A percentile compares a stretch with the other conserved stretches of the same genome.
Conservation (phyloP, 2,113 vertebrate species). For the Oncorhynchus keta region DNA sequence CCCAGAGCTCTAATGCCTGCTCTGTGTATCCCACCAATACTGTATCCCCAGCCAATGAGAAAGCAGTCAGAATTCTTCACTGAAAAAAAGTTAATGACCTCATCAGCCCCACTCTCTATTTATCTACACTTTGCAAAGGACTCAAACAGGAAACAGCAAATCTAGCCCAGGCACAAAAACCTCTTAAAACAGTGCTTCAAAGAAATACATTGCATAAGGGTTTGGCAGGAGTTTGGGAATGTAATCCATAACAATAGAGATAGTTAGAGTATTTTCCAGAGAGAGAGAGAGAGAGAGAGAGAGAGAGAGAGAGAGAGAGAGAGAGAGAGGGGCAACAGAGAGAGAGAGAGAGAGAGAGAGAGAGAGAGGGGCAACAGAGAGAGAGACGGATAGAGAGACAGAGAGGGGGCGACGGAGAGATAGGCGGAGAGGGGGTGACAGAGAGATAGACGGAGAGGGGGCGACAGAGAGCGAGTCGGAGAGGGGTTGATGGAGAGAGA, state of each 20-base stretch:
- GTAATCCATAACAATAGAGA: neutral
- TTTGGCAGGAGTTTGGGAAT: neutral
- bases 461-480: no score
- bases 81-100: conserved; percentile 7
- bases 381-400: no score
- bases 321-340: no score
- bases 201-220: conserved; percentile 25
- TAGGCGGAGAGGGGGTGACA: no score
- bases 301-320: no score
- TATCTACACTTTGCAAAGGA: conserved; percentile 14
- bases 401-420: no score
- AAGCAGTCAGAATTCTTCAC: conserved; percentile 6
- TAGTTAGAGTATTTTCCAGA: neutral
- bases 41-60: conserved; percentile 28
- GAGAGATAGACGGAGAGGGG: no score
- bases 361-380: no score
- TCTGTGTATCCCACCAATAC: conserved; percentile 37
- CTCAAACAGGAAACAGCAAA: conserved; percentile 34
- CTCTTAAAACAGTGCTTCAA: conserved; percentile 16
- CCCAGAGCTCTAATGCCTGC: conserved; percentile 47
- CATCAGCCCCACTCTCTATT: conserved; percentile 21
- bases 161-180: conserved; percentile 27
- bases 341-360: no score
- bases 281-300: neutral
- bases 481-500: no score